Conservation (phyloP, 2,797 vertebrate genomes). For the Poecilia velifera region DNA sequence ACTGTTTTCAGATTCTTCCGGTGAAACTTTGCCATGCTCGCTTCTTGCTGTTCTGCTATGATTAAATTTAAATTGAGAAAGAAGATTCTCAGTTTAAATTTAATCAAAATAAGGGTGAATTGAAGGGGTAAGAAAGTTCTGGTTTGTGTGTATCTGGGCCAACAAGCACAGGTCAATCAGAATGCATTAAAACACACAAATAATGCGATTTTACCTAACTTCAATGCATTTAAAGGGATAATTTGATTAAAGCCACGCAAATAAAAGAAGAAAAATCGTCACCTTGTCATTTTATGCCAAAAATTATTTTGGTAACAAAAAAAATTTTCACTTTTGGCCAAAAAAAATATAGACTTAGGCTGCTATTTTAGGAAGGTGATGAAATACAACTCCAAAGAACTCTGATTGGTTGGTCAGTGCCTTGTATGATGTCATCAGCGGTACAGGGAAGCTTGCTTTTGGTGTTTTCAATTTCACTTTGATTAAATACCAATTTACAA, state of each 20-base stretch:
- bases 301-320: no score
- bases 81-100: no score
- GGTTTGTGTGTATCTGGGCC: neutral
- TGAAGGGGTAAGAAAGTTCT: neutral
- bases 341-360: no score
- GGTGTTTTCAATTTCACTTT: neutral
- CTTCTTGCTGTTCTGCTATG: neutral
- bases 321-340: no score
- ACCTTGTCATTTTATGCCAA: no score
- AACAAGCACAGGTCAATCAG: neutral
- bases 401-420: neutral
- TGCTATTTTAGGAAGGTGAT: no score
- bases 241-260: neutral
- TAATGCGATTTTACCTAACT: neutral
- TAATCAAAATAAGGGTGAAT: neutral
- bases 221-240: neutral
- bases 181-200: neutral
- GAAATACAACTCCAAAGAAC: neutral
- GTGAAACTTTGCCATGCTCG: neutral
- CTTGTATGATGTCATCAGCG: neutral
- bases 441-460: neutral
- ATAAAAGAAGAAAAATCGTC: neutral
- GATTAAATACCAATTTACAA: neutral
- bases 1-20: neutral
- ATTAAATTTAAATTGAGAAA: neutral